Conservation (phyloP, 2,113 vertebrate species). For the Gymnorhina tibicen region DNA sequence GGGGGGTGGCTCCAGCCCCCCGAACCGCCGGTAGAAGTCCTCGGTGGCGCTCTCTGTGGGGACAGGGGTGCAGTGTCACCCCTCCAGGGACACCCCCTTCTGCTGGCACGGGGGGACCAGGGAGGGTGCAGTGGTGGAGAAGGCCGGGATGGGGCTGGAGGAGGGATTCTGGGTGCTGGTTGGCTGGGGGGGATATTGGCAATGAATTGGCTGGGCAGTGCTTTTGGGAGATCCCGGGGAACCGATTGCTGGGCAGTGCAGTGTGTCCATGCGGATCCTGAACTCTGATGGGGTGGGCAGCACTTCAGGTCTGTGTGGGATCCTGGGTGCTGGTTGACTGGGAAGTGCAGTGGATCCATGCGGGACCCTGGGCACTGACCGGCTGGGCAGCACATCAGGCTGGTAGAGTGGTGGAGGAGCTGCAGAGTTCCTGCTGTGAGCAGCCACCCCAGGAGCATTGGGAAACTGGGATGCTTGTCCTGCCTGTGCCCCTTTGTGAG, state of each 20-base stretch:
- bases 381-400: neutral
- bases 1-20: constrained; percentile 71
- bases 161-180: neutral
- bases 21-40: constrained; percentile 86
- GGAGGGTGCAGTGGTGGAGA: neutral
- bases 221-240: neutral
- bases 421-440: neutral
- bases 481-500: neutral
- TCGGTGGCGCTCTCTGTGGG: constrained; percentile 74
- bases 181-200: neutral
- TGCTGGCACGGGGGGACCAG: neutral
- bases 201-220: neutral
- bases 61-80: neutral
- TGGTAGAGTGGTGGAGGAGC: neutral
- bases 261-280: neutral
- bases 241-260: rapidly evolving
- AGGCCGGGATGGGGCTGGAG: neutral
- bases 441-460: neutral
- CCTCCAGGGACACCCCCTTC: neutral
- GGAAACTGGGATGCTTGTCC: neutral
- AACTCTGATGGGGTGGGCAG: neutral
- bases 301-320: neutral
- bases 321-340: neutral
- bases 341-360: rapidly evolving
- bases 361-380: neutral